phyloP scores from a whole-genome alignment of 1,140 invertebrate genomes.

The Bombus affinis region DNA sequence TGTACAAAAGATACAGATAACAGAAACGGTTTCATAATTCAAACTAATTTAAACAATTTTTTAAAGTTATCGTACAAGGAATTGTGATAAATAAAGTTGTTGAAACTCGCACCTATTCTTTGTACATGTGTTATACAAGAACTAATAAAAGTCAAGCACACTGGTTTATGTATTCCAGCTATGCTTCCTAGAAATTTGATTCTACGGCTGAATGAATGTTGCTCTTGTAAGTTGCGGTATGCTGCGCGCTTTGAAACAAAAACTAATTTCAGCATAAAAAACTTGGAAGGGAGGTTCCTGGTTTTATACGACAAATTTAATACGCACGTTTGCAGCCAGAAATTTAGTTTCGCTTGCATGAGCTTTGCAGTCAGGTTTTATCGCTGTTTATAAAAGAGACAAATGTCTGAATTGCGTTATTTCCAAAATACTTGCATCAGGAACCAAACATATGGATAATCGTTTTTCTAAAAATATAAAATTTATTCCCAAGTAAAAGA shows the following conservation, averaged over 20 bases:
- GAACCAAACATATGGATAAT: background rate
- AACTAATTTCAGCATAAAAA: slow-evolving; percentile 28
- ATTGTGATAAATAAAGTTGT: background rate
- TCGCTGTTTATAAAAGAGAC: background rate
- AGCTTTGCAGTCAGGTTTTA: background rate
- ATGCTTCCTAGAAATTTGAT: background rate
- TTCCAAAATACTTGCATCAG: background rate
- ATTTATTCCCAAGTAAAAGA: background rate
- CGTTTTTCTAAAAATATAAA: background rate
- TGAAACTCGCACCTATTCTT: background rate
- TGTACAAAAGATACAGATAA: no score
- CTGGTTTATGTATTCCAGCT: background rate
- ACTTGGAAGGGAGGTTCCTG: background rate
- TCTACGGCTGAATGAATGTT: slow-evolving; percentile 5
- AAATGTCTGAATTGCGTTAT: background rate
- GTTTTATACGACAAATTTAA: slow-evolving; percentile 19
- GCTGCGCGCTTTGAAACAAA: slow-evolving; percentile 16
- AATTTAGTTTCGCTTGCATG: background rate
- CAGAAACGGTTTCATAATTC: background rate
- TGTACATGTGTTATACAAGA: background rate
- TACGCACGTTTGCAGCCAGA: slow-evolving; percentile 3
- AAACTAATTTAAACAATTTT: background rate
- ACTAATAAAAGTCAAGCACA: background rate
- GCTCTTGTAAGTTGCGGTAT: slow-evolving; percentile 20
- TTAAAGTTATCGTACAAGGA: background rate